phyloP scores from a whole-genome alignment of 1,140 invertebrate genomes.

The Octopus sinensis region DNA sequence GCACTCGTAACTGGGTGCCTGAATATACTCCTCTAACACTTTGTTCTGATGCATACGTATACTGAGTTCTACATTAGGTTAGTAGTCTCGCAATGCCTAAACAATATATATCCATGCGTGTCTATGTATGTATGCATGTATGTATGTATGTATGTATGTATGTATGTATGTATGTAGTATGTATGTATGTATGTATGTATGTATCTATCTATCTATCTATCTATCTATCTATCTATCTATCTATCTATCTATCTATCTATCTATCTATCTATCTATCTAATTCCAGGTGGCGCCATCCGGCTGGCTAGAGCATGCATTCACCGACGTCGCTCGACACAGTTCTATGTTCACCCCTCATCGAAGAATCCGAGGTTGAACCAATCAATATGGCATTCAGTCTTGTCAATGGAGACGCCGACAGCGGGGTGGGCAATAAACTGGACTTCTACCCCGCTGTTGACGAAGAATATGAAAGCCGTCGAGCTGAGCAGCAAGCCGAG shows the following conservation, averaged over 20 bases:
- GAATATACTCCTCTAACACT: no score
- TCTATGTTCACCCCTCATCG: neutral
- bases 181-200: neutral
- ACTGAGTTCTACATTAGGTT: no score
- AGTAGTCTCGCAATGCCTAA: no score
- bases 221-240: neutral
- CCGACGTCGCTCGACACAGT: neutral
- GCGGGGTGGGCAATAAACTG: neutral
- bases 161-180: no score
- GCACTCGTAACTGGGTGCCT: no score
- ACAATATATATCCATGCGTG: no score
- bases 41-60: no score
- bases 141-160: no score
- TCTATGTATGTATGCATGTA: no score
- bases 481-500: conserved; percentile 31
- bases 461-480: conserved; percentile 23
- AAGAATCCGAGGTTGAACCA: neutral
- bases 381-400: neutral
- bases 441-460: conserved; percentile 19
- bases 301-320: neutral
- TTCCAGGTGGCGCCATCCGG: neutral
- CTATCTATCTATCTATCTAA: neutral
- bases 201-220: neutral
- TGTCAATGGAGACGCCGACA: neutral
- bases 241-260: neutral